Percentiles rank a stretch among this genome's conserved stretches.
Evolutionary conservation across 2,888 invertebrate genomes (phyloP).

Genomic region (Leptopilina drosophilae): DNA sequence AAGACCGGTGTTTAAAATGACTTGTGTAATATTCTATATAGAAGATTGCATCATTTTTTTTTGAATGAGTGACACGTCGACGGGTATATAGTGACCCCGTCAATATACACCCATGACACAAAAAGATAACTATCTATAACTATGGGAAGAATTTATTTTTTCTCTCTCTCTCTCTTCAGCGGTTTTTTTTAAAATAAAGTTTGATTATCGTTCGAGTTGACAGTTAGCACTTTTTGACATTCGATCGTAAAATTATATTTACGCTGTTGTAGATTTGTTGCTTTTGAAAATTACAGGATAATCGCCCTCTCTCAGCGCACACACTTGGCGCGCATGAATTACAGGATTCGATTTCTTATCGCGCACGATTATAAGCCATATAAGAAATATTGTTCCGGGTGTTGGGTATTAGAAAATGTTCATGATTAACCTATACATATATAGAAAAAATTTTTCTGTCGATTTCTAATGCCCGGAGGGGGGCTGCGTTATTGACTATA

Average conservation of each 20-base stretch:
- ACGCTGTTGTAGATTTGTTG: neutral
- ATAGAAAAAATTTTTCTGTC: slow-evolving; percentile 11
- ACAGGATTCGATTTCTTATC: slow-evolving; percentile 28
- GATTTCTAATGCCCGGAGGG: slow-evolving; percentile 26
- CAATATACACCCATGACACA: slow-evolving; percentile 10
- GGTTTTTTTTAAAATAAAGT: neutral
- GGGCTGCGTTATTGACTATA: neutral
- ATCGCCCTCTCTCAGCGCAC: no score
- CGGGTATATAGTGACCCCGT: slow-evolving; percentile 10
- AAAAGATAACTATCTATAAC: slow-evolving; percentile 28
- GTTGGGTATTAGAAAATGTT: slow-evolving; percentile 26
- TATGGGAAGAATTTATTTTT: slow-evolving; percentile 6
- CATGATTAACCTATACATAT: neutral
- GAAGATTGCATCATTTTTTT: slow-evolving; percentile 22
- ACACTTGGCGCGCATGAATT: slow-evolving; percentile 12
- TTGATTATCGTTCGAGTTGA: slow-evolving; percentile 16
- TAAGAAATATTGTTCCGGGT: slow-evolving; percentile 38
- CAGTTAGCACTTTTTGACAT: slow-evolving; percentile 15
- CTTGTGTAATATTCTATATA: neutral
- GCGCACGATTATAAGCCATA: slow-evolving; percentile 13
- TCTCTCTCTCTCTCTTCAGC: no score
- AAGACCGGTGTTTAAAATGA: slow-evolving; percentile 6
- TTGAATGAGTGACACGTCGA: neutral
- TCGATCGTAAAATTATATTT: slow-evolving; percentile 29
- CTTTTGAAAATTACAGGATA: slow-evolving; percentile 36